Conservation (phyloP, 1,140 invertebrate genomes). For the Lepidostoma basale region DNA sequence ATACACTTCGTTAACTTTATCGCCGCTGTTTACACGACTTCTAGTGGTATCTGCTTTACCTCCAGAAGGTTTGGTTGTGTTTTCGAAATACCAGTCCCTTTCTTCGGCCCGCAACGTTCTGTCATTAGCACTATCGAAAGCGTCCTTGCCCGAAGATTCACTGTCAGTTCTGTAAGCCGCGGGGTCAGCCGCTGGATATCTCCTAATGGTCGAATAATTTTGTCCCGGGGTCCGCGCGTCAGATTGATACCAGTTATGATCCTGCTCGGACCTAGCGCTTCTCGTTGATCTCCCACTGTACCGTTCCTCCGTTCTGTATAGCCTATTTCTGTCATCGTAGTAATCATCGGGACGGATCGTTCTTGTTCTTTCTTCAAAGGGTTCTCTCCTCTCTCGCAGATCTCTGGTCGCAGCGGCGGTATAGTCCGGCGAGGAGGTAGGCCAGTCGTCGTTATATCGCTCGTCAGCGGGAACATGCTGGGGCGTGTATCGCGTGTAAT, state of each 20-base stretch:
- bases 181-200: slow-evolving; percentile 29
- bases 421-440: slow-evolving; percentile 40
- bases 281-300: slow-evolving; percentile 40
- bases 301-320: slow-evolving; percentile 41
- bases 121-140: slow-evolving; percentile 58
- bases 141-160: slow-evolving; percentile 41
- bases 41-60: slow-evolving; percentile 38
- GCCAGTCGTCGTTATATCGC: slow-evolving; percentile 40
- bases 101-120: slow-evolving; percentile 59
- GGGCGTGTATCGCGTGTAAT: slow-evolving; percentile 38
- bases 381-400: slow-evolving; percentile 34
- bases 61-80: slow-evolving; percentile 52
- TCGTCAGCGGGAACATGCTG: slow-evolving; percentile 32
- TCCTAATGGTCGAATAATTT: slow-evolving; percentile 24
- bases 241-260: slow-evolving; percentile 42
- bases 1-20: slow-evolving; percentile 26
- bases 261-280: slow-evolving; percentile 40
- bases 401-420: slow-evolving; percentile 25
- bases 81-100: slow-evolving; percentile 60
- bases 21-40: slow-evolving; percentile 33
- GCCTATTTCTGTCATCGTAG: slow-evolving; percentile 40
- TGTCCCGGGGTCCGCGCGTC: slow-evolving; percentile 38
- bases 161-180: slow-evolving; percentile 41
- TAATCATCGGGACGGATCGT: slow-evolving; percentile 46
- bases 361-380: slow-evolving; percentile 45